A percentile compares a stretch with the other conserved stretches of the same genome.
Conservation (phyloP, 2,888 invertebrate genomes). For the Acrobasis repandana region DNA sequence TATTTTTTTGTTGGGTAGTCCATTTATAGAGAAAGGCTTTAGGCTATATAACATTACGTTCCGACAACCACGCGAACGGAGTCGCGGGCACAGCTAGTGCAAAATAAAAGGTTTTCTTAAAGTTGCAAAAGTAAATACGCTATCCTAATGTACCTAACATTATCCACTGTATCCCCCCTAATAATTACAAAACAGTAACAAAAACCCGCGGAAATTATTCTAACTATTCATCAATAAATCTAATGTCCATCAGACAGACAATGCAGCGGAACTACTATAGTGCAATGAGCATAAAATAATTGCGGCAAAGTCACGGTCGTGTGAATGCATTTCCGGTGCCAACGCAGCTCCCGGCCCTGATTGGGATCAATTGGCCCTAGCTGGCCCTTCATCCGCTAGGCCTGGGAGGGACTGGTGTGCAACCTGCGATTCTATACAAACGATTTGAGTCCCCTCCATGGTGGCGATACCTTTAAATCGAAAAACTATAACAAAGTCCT, state of each 20-base stretch:
- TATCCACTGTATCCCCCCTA: not conserved
- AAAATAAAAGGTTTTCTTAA: no score
- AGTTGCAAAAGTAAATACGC: no score
- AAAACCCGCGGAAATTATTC: not conserved
- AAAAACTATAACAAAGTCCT: no score
- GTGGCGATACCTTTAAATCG: no score
- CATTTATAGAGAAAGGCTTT: no score
- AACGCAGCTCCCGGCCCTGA: conserved; percentile 53
- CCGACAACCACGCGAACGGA: no score
- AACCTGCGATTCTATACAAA: conserved; percentile 21
- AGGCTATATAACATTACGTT: no score
- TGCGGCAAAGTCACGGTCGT: conserved; percentile 37
- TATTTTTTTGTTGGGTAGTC: no score
- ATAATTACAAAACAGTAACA: not conserved
- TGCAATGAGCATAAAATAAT: conserved; percentile 34
- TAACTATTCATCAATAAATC: conserved; percentile 26
- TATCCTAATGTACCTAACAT: not conserved
- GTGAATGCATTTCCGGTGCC: conserved; percentile 66
- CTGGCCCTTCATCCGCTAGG: conserved; percentile 55
- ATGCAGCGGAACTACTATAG: conserved; percentile 33
- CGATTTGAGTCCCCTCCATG: no score
- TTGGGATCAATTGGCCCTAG: conserved; percentile 63
- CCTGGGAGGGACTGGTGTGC: conserved; percentile 47
- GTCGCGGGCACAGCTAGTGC: no score
- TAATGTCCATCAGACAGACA: conserved; percentile 23